Evolutionary conservation across 2,113 vertebrate genomes (phyloP).

Genomic region (Candoia aspera): DNA sequence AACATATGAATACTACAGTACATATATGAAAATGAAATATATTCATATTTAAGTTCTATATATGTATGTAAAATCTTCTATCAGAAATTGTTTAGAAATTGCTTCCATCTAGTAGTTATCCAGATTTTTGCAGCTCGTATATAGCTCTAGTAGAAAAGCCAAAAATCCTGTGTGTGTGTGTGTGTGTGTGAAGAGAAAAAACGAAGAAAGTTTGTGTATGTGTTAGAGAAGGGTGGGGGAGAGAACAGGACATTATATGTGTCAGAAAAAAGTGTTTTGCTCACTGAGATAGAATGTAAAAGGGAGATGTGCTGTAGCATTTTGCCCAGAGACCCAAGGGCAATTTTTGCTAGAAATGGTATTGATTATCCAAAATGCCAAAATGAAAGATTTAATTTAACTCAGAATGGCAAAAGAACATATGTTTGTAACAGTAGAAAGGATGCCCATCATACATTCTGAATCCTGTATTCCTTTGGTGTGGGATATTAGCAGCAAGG

Average conservation of each 20-base stretch:
- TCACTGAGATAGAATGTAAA: not conserved
- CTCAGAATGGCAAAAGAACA: not conserved
- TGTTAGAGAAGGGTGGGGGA: not conserved
- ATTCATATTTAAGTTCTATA: too few relatives aligned
- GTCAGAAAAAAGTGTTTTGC: not conserved
- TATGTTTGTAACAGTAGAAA: not conserved
- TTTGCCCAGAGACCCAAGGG: not conserved
- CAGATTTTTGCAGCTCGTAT: not conserved
- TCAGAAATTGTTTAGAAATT: not conserved
- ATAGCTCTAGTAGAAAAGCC: not conserved
- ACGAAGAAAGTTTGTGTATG: not conserved
- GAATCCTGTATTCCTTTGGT: not conserved
- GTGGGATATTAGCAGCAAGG: not conserved
- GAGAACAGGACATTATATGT: not conserved
- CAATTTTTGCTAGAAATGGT: not conserved
- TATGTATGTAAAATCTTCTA: too few relatives aligned
- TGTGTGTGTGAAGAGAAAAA: not conserved
- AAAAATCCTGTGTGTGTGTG: not conserved
- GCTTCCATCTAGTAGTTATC: not conserved
- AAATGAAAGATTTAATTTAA: not conserved
- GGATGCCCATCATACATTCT: not conserved
- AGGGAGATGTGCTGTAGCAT: not conserved
- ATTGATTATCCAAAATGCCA: not conserved
- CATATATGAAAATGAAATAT: too few relatives aligned
- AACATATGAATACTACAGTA: too few relatives aligned